A percentile compares a stretch with the other conserved stretches of the same genome.
Conservation (phyloP, 30 jellyfish, hydroid and myxozoan species). For the Sanderia malayensis region DNA sequence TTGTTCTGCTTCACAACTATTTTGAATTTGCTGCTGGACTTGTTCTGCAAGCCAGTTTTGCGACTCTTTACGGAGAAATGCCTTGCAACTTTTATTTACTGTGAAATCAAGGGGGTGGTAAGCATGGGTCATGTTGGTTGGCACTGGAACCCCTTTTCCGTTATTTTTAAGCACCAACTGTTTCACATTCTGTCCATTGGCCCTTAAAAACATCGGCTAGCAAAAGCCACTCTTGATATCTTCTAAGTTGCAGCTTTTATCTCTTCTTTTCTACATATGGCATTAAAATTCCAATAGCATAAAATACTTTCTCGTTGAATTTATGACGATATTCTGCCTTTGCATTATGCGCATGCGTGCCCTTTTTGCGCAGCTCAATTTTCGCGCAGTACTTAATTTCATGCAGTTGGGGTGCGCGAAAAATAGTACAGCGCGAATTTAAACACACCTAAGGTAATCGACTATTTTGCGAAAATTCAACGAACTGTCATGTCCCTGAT, state of each 20-base stretch:
- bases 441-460: too few species aligned
- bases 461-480: too few species aligned
- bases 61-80: constrained; percentile 23
- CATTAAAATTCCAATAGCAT: constrained; percentile 6
- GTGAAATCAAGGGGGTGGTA: constrained; percentile 13
- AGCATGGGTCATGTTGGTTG: too few species aligned
- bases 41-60: constrained; percentile 38
- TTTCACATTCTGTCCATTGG: constrained; percentile 30
- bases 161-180: constrained; percentile 5
- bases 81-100: constrained; percentile 26
- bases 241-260: constrained; percentile 16
- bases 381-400: too few species aligned
- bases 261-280: too few species aligned
- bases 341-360: too few species aligned
- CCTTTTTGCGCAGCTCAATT: too few species aligned
- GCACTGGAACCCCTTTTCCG: constrained; percentile 7
- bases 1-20: neutral
- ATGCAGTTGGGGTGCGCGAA: too few species aligned
- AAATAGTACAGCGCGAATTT: too few species aligned
- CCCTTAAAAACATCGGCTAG: constrained; percentile 28
- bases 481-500: too few species aligned
- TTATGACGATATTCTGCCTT: too few species aligned
- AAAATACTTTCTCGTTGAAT: too few species aligned
- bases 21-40: constrained; percentile 21
- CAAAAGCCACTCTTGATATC: constrained; percentile 38